A percentile compares a stretch with the other conserved stretches of the same genome.
These are phyloP conservation scores for Quadroppia sp. DNA, from an alignment of 2,888 invertebrate species.

Conservation along the genomic window DNA sequence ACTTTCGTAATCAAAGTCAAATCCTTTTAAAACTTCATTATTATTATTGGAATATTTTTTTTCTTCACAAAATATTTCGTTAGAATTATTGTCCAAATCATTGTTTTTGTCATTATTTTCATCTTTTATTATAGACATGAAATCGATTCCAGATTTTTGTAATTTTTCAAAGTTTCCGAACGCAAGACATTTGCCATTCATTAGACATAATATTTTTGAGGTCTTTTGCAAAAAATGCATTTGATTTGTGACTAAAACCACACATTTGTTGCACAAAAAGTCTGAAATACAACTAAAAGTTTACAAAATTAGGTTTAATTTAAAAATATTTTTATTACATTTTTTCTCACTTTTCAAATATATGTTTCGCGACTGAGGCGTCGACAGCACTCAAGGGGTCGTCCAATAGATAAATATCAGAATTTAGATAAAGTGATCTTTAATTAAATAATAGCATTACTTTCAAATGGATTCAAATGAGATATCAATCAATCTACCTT, in stretches of 20 bases:
- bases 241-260: slow-evolving; percentile 58
- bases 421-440: slow-evolving; percentile 51
- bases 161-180: slow-evolving; percentile 45
- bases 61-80: neutral
- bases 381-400: slow-evolving; percentile 56
- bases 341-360: slow-evolving; percentile 54
- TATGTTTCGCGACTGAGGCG: slow-evolving; percentile 54
- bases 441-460: no score
- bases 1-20: neutral
- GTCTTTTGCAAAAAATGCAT: slow-evolving; percentile 55
- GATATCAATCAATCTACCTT: no score
- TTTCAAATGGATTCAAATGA: no score
- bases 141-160: slow-evolving; percentile 44
- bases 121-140: slow-evolving; percentile 30
- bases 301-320: neutral
- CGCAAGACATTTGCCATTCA: slow-evolving; percentile 47
- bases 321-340: neutral
- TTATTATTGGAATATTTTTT: neutral
- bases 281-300: slow-evolving; percentile 49
- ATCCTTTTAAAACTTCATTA: neutral
- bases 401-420: slow-evolving; percentile 56
- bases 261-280: slow-evolving; percentile 51
- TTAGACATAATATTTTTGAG: slow-evolving; percentile 54
- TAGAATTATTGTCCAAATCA: neutral
- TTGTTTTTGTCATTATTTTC: neutral